A percentile compares a stretch with the other conserved stretches of the same genome.
phyloP scores from a whole-genome alignment of 1,140 invertebrate genomes.

The Hormaphis cornu region DNA sequence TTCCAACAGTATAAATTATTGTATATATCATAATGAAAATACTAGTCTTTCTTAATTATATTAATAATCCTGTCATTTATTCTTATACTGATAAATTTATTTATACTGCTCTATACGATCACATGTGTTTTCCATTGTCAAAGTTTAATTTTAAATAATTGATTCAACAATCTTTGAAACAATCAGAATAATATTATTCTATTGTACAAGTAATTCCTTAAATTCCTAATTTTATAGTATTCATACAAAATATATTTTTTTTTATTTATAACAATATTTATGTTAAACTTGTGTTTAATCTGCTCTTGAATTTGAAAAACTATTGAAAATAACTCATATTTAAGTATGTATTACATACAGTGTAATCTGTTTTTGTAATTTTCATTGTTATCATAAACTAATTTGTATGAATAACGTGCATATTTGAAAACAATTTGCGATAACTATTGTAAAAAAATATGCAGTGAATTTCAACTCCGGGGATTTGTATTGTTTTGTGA shows the following conservation, averaged over 20 bases:
- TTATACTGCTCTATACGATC: too few species aligned
- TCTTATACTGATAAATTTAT: not conserved
- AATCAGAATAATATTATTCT: not conserved
- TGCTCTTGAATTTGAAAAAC: not conserved
- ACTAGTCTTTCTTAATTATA: not conserved
- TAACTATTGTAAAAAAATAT: not conserved
- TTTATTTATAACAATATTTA: not conserved
- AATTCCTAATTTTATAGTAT: slow-evolving; percentile 1
- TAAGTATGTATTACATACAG: not conserved
- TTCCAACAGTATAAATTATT: too few species aligned
- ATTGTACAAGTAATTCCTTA: not conserved
- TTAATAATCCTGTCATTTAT: not conserved
- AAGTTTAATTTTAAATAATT: not conserved
- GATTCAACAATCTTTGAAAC: not conserved
- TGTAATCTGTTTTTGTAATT: slow-evolving; percentile 3
- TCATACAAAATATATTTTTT: slow-evolving; percentile 8
- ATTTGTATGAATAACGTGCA: not conserved
- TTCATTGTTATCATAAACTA: not conserved
- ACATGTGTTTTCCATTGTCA: not conserved
- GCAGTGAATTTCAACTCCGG: not conserved
- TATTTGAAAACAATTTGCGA: not conserved
- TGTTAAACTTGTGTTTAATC: not conserved
- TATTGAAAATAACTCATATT: not conserved
- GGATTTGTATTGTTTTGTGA: not conserved
- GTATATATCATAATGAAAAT: too few species aligned